Base-by-base conservation (phyloP, 2,888 invertebrate genomes). In the Cacoxenus indagator region DNA sequence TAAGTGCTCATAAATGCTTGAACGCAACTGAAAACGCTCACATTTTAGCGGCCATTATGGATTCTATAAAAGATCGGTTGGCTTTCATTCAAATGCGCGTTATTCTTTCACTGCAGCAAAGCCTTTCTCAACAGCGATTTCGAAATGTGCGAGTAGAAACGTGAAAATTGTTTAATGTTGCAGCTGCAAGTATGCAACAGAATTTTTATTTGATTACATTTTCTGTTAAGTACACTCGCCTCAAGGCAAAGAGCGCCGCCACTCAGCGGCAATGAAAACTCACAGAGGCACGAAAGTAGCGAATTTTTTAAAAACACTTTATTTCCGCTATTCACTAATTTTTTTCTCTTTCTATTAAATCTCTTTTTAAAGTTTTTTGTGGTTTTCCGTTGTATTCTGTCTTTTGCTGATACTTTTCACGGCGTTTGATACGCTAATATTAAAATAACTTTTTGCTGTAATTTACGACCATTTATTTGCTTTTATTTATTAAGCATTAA, bases 1-100 rank as follows among this genome's bases (percentile, higher is more conserved):
- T 78, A 80, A 80, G 78, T 80, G 78, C 78, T 73, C 74, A 75
- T 72, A 78, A 78, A 80, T 80, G 69, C 64, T 72, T 54, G 45
- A 27, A 76, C 76, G n/a, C n/a, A 8, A 37, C 14, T 37, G 37
- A 8, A 37, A 37, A 4, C 37, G 65, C 65, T 29, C 46, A 19
- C 46, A 46, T 46, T 46, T 46, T 46, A 46, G 46, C 46, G 74
- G 70, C 68, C 61, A 48, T 37, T 37, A 37, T 37, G 37, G 1
- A 37, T 37, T n/a, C n/a, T n/a, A n/a, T n/a, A n/a, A n/a, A 37
- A 37, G 37, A 11, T 37, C 37, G 19, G 43, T 43, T 43, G 43
- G 48, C 22, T 51, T 14, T 1, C 37, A 37, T 37, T 37, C 37
- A 37, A 37, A 37, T 82, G 75, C 67, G 78, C 72, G 26, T 67